phyloP scores from a whole-genome alignment of 2,888 invertebrate species.

The Chaetogeoica ovagalla region DNA sequence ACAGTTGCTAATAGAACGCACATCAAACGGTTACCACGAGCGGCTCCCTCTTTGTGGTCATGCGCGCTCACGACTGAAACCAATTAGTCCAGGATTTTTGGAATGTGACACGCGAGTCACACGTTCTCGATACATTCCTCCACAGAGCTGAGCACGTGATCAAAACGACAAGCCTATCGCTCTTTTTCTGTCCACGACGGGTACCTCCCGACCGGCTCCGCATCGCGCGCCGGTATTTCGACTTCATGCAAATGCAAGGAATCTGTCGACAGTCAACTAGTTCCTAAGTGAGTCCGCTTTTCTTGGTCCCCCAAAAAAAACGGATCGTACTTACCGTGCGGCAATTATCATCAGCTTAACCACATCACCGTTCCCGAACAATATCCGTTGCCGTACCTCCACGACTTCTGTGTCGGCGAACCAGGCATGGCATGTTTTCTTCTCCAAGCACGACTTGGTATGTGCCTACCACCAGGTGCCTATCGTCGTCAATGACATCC shows the following conservation, averaged over 20 bases:
- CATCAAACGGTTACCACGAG: neutral
- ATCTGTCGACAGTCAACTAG: neutral
- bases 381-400: neutral
- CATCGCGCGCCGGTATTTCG: neutral
- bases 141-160: neutral
- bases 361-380: too few species aligned
- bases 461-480: conserved; percentile 57
- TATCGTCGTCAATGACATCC: conserved; percentile 55
- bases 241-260: neutral
- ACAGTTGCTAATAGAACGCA: neutral
- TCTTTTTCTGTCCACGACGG: neutral
- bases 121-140: neutral
- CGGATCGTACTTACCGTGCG: conserved; percentile 55
- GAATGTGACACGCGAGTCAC: too few species aligned
- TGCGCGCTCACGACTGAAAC: too few species aligned
- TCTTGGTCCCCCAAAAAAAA: conserved; percentile 54
- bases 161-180: neutral
- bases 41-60: neutral
- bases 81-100: neutral
- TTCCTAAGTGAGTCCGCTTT: neutral
- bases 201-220: neutral
- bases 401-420: neutral
- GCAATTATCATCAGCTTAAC: neutral
- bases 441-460: conserved; percentile 54
- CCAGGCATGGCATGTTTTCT: conserved; percentile 29